Percentiles rank a stretch among this genome's conserved stretches.
phyloP scores from a whole-genome alignment of 2,888 invertebrate genomes.

The Thymelicus acteon region DNA sequence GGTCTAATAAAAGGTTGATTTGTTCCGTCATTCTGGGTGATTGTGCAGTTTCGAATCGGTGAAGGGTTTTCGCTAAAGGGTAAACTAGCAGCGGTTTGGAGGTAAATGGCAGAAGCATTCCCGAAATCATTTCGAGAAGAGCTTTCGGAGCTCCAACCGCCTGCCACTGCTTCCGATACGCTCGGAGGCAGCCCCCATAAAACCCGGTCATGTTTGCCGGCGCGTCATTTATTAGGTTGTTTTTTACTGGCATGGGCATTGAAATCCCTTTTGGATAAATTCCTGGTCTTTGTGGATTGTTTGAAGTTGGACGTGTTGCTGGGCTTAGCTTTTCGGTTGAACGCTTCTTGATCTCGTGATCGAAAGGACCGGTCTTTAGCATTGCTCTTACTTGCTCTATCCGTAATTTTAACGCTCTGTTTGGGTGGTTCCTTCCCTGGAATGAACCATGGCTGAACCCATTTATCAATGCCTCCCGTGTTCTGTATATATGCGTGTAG shows the following conservation, averaged over 20 bases:
- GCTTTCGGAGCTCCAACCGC: constrained; percentile 33
- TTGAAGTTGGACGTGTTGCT: no score
- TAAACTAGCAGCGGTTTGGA: constrained; percentile 25
- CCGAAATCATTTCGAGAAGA: constrained; percentile 33
- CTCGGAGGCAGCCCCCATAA: constrained; percentile 35
- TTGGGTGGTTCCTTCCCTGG: not conserved
- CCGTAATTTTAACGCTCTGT: no score
- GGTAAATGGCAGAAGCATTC: constrained; percentile 39
- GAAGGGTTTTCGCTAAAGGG: constrained; percentile 6
- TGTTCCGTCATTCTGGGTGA: constrained; percentile 5
- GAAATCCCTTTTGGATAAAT: not conserved
- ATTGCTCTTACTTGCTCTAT: not conserved
- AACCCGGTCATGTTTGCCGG: not conserved
- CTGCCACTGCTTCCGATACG: constrained; percentile 39
- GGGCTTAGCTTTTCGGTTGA: no score
- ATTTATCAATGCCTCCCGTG: constrained; percentile 14
- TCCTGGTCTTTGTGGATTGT: not conserved
- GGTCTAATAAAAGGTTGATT: constrained; percentile 20
- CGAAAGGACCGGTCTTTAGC: constrained; percentile 4
- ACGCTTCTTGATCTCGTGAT: not conserved
- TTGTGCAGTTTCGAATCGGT: constrained; percentile 9
- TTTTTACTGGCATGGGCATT: not conserved
- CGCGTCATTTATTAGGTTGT: constrained; percentile 18
- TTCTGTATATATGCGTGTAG: not conserved
- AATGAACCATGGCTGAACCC: not conserved